phyloP scores from a whole-genome alignment of 2,797 vertebrate genomes.

The Saxicola maurus region DNA sequence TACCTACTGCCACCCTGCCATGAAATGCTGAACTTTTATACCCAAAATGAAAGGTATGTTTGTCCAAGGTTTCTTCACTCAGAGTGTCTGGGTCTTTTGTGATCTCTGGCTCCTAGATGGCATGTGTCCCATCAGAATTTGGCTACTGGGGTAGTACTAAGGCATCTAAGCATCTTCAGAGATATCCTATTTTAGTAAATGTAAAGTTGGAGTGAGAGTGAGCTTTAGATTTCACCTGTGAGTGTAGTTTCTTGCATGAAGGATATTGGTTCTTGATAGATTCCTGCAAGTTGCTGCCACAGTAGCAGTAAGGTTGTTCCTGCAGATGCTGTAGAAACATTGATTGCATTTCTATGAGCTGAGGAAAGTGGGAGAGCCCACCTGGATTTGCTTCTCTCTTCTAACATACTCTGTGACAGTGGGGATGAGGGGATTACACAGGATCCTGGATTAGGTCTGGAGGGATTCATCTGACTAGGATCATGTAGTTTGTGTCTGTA shows the following conservation, averaged over 20 bases:
- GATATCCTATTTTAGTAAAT: not conserved
- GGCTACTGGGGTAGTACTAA: not conserved
- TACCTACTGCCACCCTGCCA: accelerated
- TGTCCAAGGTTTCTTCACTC: not conserved
- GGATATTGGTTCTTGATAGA: not conserved
- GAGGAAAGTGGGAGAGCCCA: not conserved
- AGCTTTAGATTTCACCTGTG: not conserved
- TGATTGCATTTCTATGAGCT: not conserved
- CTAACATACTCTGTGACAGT: not conserved
- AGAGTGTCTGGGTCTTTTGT: not conserved
- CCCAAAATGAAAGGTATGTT: not conserved
- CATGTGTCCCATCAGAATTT: not conserved
- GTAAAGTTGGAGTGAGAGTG: not conserved
- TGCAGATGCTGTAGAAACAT: not conserved
- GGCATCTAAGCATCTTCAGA: not conserved
- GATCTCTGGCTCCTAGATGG: not conserved
- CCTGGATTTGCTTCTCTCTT: not conserved
- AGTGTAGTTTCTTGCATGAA: not conserved
- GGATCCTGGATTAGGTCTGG: not conserved
- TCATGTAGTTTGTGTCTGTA: not conserved
- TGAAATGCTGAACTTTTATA: not conserved
- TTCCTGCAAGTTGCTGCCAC: not conserved
- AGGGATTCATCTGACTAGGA: not conserved
- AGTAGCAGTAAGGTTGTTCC: not conserved
- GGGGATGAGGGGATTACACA: accelerated